Evolutionary conservation across 2,113 vertebrate species (phyloP).

Genomic region (Coptodon bakossiorum): DNA sequence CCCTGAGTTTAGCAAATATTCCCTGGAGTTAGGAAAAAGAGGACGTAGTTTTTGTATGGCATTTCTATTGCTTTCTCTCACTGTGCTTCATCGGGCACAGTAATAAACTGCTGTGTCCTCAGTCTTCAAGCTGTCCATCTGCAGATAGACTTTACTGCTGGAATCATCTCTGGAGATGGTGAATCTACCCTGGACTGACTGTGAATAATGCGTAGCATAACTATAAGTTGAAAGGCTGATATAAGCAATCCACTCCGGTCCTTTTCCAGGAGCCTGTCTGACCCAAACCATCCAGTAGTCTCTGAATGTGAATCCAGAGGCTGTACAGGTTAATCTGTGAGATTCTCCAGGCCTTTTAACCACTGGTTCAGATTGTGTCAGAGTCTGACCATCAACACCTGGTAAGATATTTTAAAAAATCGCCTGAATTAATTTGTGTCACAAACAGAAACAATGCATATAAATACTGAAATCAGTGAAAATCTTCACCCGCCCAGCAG

Average conservation of each 20-base stretch:
- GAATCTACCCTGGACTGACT: neutral
- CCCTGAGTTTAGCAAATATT: too few relatives aligned
- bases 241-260: neutral
- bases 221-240: neutral
- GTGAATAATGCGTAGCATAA: rapidly evolving
- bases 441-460: neutral
- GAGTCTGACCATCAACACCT: neutral
- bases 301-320: neutral
- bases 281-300: neutral
- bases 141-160: rapidly evolving
- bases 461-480: rapidly evolving
- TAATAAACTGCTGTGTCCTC: neutral
- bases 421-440: rapidly evolving
- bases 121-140: rapidly evolving
- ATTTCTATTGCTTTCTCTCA: neutral
- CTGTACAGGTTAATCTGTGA: too few relatives aligned
- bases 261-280: neutral
- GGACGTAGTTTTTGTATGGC: too few relatives aligned
- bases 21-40: too few relatives aligned
- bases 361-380: too few relatives aligned
- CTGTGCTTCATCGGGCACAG: neutral
- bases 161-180: rapidly evolving
- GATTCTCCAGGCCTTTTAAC: too few relatives aligned
- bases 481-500: rapidly evolving
- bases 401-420: rapidly evolving